Evolutionary conservation across 2,888 invertebrate genomes (phyloP).

Genomic region (Allolobophora icterica): DNA sequence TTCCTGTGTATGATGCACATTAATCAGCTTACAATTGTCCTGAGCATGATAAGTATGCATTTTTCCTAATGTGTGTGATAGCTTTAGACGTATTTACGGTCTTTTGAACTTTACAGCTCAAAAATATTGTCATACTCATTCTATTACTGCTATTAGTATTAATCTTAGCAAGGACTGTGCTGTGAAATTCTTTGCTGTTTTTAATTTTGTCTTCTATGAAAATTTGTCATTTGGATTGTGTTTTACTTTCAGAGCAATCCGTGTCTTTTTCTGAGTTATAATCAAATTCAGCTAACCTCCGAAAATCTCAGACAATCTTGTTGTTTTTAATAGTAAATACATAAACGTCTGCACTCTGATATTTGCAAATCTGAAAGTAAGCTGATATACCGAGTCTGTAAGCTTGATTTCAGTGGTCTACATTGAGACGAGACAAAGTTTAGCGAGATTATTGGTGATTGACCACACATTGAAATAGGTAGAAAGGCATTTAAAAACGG

Average conservation of each 20-base stretch:
- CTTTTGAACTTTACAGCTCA: slow-evolving; percentile 27
- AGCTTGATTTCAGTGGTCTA: background rate
- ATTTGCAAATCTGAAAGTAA: background rate
- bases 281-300: background rate
- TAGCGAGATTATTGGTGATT: background rate
- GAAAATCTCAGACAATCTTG: background rate
- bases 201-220: slow-evolving; percentile 5
- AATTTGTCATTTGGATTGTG: background rate
- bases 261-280: background rate
- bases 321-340: slow-evolving; percentile 8
- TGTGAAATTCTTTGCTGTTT: slow-evolving; percentile 9
- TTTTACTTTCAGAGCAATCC: background rate
- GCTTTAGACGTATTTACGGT: slow-evolving; percentile 26
- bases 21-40: slow-evolving; percentile 2
- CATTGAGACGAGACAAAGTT: background rate
- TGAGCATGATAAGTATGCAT: slow-evolving; percentile 30
- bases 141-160: slow-evolving; percentile 24
- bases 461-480: background rate
- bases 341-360: background rate
- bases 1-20: slow-evolving; percentile 25
- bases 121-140: slow-evolving; percentile 21
- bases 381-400: background rate
- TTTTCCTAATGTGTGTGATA: slow-evolving; percentile 22
- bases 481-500: background rate
- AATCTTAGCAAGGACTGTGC: slow-evolving; percentile 21